These are phyloP conservation scores for Plagodis dolabraria DNA, from an alignment of 2,888 invertebrate genomes.

Conservation along the genomic window DNA sequence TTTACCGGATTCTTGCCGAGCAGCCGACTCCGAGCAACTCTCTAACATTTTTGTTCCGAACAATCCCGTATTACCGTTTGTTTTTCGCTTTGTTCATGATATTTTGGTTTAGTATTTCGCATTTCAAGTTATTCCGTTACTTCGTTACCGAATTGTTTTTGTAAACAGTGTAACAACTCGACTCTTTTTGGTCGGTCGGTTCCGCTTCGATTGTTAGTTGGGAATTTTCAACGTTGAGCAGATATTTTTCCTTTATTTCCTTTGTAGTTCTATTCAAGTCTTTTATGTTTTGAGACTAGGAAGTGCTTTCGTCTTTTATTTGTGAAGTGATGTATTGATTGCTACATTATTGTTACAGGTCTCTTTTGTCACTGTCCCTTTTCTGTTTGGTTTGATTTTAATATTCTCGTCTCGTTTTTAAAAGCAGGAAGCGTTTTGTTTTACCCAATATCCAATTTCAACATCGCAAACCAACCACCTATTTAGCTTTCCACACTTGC, in stretches of 20 bases:
- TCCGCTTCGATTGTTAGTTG: slow-evolving; percentile 38
- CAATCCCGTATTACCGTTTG: slow-evolving; percentile 60
- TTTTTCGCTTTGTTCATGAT: slow-evolving; percentile 67
- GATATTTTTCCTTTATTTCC: slow-evolving; percentile 36
- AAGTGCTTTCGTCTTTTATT: slow-evolving; percentile 23
- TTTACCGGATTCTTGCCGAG: slow-evolving; percentile 53
- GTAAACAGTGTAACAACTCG: slow-evolving; percentile 56
- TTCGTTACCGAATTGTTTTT: slow-evolving; percentile 65
- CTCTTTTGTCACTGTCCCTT: slow-evolving; percentile 13
- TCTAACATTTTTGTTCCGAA: slow-evolving; percentile 60
- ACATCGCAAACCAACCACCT: slow-evolving; percentile 12
- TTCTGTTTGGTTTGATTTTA: slow-evolving; percentile 12
- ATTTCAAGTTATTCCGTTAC: slow-evolving; percentile 65
- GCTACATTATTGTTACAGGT: slow-evolving; percentile 24
- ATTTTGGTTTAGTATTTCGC: slow-evolving; percentile 60
- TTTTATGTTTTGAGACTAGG: slow-evolving; percentile 21
- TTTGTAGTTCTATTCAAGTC: slow-evolving; percentile 27
- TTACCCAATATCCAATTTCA: slow-evolving; percentile 17
- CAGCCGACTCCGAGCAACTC: slow-evolving; percentile 46
- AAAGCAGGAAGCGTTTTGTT: slow-evolving; percentile 16
- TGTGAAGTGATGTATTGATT: slow-evolving; percentile 27
- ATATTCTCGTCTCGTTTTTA: slow-evolving; percentile 14
- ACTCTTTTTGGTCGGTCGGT: slow-evolving; percentile 48
- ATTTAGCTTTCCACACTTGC: slow-evolving; percentile 26
- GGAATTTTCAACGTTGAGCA: slow-evolving; percentile 35